Conservation (phyloP, 2,113 vertebrate genomes). For the Argyrosomus japonicus region DNA sequence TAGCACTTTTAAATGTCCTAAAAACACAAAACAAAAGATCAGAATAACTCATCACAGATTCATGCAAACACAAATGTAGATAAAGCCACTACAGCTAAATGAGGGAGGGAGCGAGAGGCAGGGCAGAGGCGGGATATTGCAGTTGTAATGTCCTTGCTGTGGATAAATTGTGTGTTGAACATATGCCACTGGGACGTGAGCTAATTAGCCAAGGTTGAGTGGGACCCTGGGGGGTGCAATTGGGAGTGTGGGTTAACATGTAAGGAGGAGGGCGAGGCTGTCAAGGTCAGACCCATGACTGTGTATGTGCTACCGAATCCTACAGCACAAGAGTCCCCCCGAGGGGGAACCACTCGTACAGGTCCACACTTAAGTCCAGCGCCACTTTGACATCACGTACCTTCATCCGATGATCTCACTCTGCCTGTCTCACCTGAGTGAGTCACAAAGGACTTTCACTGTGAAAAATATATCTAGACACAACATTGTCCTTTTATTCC, state of each 20-base stretch:
- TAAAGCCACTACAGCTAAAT: neutral
- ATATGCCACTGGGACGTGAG: slow-evolving; percentile 75
- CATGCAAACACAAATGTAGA: neutral
- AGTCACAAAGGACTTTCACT: slow-evolving; percentile 28
- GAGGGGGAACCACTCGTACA: slow-evolving; percentile 15
- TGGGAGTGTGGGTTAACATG: slow-evolving; percentile 41
- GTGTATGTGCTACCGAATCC: slow-evolving; percentile 54
- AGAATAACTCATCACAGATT: neutral
- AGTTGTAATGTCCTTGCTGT: slow-evolving; percentile 78
- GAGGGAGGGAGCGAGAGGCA: slow-evolving; percentile 24
- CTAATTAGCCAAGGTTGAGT: slow-evolving; percentile 83
- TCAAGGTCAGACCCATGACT: slow-evolving; percentile 75
- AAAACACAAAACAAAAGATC: neutral
- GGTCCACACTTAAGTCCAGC: slow-evolving; percentile 10
- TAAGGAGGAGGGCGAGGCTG: slow-evolving; percentile 35
- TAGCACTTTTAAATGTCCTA: neutral
- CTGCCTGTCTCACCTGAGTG: neutral
- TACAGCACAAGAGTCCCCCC: slow-evolving; percentile 27
- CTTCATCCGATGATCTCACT: slow-evolving; percentile 8
- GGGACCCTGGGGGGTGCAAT: slow-evolving; percentile 51
- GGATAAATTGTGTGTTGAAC: slow-evolving; percentile 73
- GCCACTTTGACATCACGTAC: slow-evolving; percentile 1
- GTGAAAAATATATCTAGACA: slow-evolving; percentile 28
- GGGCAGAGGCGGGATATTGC: slow-evolving; percentile 57
- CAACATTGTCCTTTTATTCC: slow-evolving; percentile 13